Evolutionary conservation across 2,888 invertebrate genomes (phyloP).

Genomic region (Brachycybe producta): DNA sequence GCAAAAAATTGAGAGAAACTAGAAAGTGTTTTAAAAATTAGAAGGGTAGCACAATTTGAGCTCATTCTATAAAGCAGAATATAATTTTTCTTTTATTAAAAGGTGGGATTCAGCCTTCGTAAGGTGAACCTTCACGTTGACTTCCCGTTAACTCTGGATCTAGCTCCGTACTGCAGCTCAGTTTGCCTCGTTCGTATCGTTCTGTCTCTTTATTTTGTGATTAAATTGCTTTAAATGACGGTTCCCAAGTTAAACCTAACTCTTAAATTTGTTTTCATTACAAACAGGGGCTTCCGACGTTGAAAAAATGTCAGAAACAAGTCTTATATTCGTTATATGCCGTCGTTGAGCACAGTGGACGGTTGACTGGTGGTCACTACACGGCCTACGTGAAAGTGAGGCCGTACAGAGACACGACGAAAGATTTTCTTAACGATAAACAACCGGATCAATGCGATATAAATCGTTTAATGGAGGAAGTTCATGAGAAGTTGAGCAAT

Average conservation of each 20-base stretch:
- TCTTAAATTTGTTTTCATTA: not conserved
- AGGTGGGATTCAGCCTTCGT: slow-evolving; percentile 47
- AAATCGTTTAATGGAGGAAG: slow-evolving; percentile 16
- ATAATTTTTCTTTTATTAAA: slow-evolving; percentile 19
- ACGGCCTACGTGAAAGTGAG: slow-evolving; percentile 84
- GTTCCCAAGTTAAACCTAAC: not conserved
- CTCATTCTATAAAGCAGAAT: too few relatives aligned
- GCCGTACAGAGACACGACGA: slow-evolving; percentile 13
- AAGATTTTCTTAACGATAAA: slow-evolving; percentile 17
- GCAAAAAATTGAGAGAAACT: too few relatives aligned
- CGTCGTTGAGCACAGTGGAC: slow-evolving; percentile 87
- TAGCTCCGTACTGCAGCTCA: slow-evolving; percentile 69
- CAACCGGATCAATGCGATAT: slow-evolving; percentile 13
- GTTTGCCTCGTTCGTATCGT: slow-evolving; percentile 41
- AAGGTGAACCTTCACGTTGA: slow-evolving; percentile 77
- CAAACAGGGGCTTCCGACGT: slow-evolving; percentile 28
- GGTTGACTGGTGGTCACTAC: slow-evolving; percentile 79
- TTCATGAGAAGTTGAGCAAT: slow-evolving; percentile 10
- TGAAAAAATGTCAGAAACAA: slow-evolving; percentile 43
- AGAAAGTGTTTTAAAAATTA: too few relatives aligned
- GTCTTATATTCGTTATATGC: slow-evolving; percentile 83
- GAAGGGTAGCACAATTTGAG: too few relatives aligned
- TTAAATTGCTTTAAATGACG: not conserved
- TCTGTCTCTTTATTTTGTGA: not conserved
- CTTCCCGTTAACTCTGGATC: slow-evolving; percentile 70